Conservation (phyloP, 2,888 invertebrate species). For the Dasypogon diadema region DNA sequence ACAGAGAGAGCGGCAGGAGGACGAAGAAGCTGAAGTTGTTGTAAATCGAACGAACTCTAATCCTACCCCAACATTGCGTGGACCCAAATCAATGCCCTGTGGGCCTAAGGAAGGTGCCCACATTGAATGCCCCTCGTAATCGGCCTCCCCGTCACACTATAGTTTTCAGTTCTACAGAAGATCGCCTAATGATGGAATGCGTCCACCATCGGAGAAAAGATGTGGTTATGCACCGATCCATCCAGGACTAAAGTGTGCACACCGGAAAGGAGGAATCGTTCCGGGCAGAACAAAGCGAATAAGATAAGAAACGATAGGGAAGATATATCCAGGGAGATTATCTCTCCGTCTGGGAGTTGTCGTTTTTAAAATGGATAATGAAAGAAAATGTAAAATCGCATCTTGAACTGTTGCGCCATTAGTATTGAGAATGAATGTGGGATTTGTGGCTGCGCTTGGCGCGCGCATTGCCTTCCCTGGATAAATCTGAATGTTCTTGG, state of each 20-base stretch:
- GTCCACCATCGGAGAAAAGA: constrained; percentile 5
- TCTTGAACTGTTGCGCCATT: constrained; percentile 29
- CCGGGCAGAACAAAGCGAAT: too few species aligned
- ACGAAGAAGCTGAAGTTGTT: background rate
- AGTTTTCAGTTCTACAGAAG: background rate
- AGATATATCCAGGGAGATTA: constrained; percentile 6
- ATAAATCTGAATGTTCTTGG: too few species aligned
- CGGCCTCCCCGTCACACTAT: too few species aligned
- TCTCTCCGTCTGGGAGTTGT: constrained; percentile 15
- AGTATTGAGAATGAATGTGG: background rate
- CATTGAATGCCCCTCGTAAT: too few species aligned
- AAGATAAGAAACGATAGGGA: constrained; percentile 16
- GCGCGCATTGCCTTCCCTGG: background rate
- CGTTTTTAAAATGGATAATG: constrained; percentile 36
- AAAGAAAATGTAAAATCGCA: constrained; percentile 30
- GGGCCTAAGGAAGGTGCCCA: too few species aligned
- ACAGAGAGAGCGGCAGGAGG: background rate
- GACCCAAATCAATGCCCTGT: too few species aligned
- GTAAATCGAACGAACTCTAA: background rate
- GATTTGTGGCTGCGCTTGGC: background rate
- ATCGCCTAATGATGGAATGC: constrained; percentile 23
- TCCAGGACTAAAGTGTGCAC: too few species aligned
- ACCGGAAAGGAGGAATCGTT: background rate
- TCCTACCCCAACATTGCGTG: background rate
- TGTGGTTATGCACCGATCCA: background rate